Base-by-base conservation (phyloP, 1,140 invertebrate species). In the Streblospio benedicti region DNA sequence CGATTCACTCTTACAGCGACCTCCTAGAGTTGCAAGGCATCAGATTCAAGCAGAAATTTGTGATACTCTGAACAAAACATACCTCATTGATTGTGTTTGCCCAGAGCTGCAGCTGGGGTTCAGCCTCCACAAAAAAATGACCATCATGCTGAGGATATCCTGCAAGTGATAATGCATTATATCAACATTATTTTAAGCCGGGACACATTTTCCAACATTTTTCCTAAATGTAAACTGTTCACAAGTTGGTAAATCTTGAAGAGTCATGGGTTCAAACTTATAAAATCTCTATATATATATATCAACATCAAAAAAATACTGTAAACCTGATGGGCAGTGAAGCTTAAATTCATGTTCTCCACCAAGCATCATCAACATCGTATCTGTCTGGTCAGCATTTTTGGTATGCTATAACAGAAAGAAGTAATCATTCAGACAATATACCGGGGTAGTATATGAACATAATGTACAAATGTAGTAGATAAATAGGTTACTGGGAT, bases 61-160 rank as follows among this genome's bases (percentile, higher is more conserved):
- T 57, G 41, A 5, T 50, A 3, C 12, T 18, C 2, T 0, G 20
- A 55, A 30, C 43, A 59, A 25, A 60, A 53, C 45, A 63, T 63
- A 69, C 69, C 65, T 74, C 71, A 67, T 74, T 74, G 12, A 74
- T 57, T 6, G 68, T 60, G 52, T 63, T 71, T 47, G 67, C 67
- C 72, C 72, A 74, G 14, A 66, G 43, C 43, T 68, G 63, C 23
- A 71, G 57, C 25, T 52, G 53, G 31, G 65, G 45, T 43, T 64
- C 65, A 35, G 71, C 65, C 51, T 74, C 72, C 23, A 71, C 65
- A 60, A 66, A 72, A 56, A 72, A 72, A 38, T 64, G 50, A 32
- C 67, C 70, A 32, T 64, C 63, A 59, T 69, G 59, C 6, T 68
- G 47, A 54, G 67, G 67, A 56, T 68, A 68, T 23, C 57, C 67